Percentiles rank a stretch among this genome's conserved stretches.
Conservation (phyloP, 2,113 vertebrate genomes). For the Argyrosomus japonicus region DNA sequence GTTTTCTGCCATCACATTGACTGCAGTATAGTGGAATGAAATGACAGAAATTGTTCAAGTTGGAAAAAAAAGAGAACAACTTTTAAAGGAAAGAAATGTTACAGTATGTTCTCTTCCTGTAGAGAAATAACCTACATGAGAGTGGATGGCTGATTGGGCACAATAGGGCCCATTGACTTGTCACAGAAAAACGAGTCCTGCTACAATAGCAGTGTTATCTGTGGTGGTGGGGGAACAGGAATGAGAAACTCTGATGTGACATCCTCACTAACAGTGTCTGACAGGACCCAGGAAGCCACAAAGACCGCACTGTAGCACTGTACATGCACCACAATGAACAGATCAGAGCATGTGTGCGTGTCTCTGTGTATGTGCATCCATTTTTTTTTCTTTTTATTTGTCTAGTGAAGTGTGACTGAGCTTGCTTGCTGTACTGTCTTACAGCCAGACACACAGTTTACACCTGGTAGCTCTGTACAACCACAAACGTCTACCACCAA, state of each 20-base stretch:
- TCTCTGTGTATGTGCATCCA: constrained; percentile 14
- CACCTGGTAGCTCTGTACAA: constrained; percentile 17
- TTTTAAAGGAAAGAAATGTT: too few relatives aligned
- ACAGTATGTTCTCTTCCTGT: constrained; percentile 61
- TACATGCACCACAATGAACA: constrained; percentile 41
- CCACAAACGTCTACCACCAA: not conserved
- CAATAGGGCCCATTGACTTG: constrained; percentile 82
- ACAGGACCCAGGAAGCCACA: constrained; percentile 80
- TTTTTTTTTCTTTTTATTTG: constrained; percentile 22
- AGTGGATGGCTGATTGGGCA: constrained; percentile 75
- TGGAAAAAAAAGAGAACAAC: not conserved
- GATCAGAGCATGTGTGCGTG: constrained; percentile 43
- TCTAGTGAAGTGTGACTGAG: constrained; percentile 9
- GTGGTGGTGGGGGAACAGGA: constrained; percentile 30
- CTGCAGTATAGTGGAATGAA: constrained; percentile 8
- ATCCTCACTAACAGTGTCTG: constrained; percentile 83
- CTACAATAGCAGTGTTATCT: constrained; percentile 72
- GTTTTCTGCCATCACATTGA: constrained; percentile 19
- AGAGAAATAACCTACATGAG: constrained; percentile 61
- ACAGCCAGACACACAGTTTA: constrained; percentile 3
- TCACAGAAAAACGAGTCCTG: constrained; percentile 65
- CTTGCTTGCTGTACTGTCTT: constrained; percentile 2
- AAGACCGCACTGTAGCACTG: constrained; percentile 74
- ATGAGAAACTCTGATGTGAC: constrained; percentile 73
- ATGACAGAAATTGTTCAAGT: not conserved